Evolutionary conservation across 2,888 invertebrate genomes (phyloP).

Genomic region (Elmis aenea): DNA sequence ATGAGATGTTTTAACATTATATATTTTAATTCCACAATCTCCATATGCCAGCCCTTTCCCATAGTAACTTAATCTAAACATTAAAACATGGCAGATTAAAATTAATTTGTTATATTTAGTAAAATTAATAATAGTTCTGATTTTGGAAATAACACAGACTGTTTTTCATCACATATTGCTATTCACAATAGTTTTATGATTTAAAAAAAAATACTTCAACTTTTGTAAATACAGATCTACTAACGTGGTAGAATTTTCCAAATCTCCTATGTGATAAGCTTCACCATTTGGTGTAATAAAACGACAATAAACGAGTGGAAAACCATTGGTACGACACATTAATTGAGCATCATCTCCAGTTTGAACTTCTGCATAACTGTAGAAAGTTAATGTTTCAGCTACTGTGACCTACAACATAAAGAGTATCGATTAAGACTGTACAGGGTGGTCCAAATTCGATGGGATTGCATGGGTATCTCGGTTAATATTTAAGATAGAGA

Average conservation of each 20-base stretch:
- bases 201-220: too few species aligned
- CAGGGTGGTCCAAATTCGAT: too few species aligned
- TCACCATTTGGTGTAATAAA: conserved; percentile 11
- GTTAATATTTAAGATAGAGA: too few species aligned
- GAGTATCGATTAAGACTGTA: too few species aligned
- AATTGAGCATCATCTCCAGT: conserved; percentile 11
- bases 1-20: conserved; percentile 4
- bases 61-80: conserved; percentile 12
- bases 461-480: too few species aligned
- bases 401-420: conserved; percentile 12
- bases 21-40: conserved; percentile 20
- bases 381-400: conserved; percentile 11
- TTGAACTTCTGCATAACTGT: conserved; percentile 9
- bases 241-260: conserved; percentile 8
- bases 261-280: conserved; percentile 10
- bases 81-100: too few species aligned
- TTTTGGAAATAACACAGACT: too few species aligned
- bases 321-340: conserved; percentile 14
- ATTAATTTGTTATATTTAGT: too few species aligned
- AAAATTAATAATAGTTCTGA: too few species aligned
- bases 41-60: conserved; percentile 19
- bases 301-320: conserved; percentile 17
- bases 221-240: too few species aligned
- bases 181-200: too few species aligned
- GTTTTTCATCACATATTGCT: too few species aligned